Percentiles rank a stretch among this genome's conserved stretches.
Evolutionary conservation across 2,888 invertebrate species (phyloP).

Genomic region (Macroteleia sp.): DNA sequence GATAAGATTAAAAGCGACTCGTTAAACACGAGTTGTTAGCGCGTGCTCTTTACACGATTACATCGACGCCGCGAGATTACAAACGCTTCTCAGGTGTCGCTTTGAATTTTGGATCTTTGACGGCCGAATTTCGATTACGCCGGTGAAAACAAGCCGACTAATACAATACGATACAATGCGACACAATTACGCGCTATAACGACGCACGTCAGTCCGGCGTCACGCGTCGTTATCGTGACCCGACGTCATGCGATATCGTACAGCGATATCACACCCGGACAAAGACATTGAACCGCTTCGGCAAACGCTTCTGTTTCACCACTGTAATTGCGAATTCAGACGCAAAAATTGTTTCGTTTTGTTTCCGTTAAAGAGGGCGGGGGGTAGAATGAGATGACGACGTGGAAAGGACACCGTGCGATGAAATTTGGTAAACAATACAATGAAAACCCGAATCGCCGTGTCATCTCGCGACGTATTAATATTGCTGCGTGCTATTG

Average conservation of each 20-base stretch:
- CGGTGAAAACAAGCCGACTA: conserved; percentile 23
- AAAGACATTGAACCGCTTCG: background rate
- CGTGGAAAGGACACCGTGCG: too few species aligned
- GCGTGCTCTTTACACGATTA: conserved; percentile 37
- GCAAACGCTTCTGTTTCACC: background rate
- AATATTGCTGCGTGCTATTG: too few species aligned
- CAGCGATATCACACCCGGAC: background rate
- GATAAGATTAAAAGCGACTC: conserved; percentile 73
- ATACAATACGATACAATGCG: background rate
- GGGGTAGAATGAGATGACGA: too few species aligned
- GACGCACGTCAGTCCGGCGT: background rate
- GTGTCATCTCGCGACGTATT: too few species aligned
- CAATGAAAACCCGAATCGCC: too few species aligned
- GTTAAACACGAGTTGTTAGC: conserved; percentile 64
- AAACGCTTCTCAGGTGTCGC: conserved; percentile 19
- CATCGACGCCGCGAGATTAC: conserved; percentile 28
- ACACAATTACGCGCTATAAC: conserved; percentile 1
- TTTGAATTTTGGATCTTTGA: conserved; percentile 13
- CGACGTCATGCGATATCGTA: conserved; percentile 23
- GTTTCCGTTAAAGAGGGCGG: too few species aligned
- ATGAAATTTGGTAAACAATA: too few species aligned
- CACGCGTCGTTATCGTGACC: conserved; percentile 29
- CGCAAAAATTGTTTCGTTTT: too few species aligned
- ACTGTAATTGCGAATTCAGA: too few species aligned
- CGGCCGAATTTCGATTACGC: conserved; percentile 17